phyloP scores from a whole-genome alignment of 2,113 vertebrate species.

The Gymnogyps californianus region DNA sequence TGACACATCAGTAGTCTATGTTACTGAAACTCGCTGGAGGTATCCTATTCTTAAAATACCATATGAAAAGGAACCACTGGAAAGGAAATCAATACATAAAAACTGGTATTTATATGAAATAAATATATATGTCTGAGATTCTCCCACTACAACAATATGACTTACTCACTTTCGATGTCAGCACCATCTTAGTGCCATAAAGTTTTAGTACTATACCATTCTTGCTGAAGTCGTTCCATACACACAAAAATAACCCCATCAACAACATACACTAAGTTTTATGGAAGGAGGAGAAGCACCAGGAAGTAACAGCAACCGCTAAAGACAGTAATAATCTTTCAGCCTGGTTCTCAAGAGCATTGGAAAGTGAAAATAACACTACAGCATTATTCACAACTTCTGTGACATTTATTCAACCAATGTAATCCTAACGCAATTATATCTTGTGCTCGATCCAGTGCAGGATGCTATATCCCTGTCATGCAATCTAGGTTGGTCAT shows the following conservation, averaged over 20 bases:
- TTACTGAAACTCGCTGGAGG: background rate
- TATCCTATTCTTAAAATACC: background rate
- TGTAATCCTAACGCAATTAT: background rate
- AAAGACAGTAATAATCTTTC: background rate
- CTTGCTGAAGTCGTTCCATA: background rate
- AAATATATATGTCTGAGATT: background rate
- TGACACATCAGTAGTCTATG: background rate
- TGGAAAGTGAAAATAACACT: background rate
- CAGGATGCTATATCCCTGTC: background rate
- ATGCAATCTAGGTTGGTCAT: background rate
- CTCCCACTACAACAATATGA: background rate
- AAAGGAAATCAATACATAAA: background rate
- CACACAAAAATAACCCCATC: background rate
- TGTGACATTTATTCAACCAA: background rate
- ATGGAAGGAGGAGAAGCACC: background rate
- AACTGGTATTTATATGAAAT: background rate
- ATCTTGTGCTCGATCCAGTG: background rate
- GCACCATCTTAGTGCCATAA: background rate
- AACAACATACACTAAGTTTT: background rate
- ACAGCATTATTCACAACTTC: background rate
- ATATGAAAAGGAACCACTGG: background rate
- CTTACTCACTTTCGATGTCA: background rate
- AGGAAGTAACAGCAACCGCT: background rate
- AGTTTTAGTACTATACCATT: background rate
- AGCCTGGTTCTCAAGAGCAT: background rate